These are phyloP conservation scores for Pseudomyrmex concolor DNA, from an alignment of 1,140 invertebrate species.

Conservation along the genomic window DNA sequence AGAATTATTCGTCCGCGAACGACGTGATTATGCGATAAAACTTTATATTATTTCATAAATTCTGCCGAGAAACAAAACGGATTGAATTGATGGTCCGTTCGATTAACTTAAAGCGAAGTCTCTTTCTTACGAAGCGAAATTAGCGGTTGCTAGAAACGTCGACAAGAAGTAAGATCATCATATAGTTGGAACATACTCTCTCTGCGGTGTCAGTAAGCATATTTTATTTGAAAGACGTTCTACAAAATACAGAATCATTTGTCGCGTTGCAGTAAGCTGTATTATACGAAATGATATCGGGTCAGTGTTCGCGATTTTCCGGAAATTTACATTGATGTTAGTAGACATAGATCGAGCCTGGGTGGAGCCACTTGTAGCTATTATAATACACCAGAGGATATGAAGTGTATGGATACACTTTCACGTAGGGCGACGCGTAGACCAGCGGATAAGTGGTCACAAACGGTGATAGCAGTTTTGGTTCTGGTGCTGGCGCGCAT, in stretches of 20 bases:
- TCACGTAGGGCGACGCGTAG: slow-evolving; percentile 65
- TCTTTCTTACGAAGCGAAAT: slow-evolving; percentile 13
- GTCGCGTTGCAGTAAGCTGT: slow-evolving; percentile 1
- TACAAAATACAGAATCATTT: slow-evolving; percentile 49
- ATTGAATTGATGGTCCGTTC: slow-evolving; percentile 29
- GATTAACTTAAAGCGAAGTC: slow-evolving; percentile 9
- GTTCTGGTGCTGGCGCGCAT: slow-evolving; percentile 38
- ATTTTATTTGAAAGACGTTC: slow-evolving; percentile 54
- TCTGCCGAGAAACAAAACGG: slow-evolving; percentile 2
- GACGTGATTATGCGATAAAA: slow-evolving; percentile 42
- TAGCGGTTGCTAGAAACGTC: background rate
- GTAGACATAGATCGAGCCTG: slow-evolving; percentile 56
- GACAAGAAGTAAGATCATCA: background rate
- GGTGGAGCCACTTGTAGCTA: slow-evolving; percentile 64
- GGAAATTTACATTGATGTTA: background rate
- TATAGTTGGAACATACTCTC: background rate
- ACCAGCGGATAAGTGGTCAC: slow-evolving; percentile 37
- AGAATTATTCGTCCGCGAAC: slow-evolving; percentile 36
- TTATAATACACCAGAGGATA: slow-evolving; percentile 65
- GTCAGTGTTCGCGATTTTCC: background rate
- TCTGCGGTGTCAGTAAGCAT: slow-evolving; percentile 36
- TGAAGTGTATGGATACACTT: slow-evolving; percentile 58
- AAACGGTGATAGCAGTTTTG: slow-evolving; percentile 24
- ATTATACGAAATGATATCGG: background rate
- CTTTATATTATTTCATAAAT: slow-evolving; percentile 43